A percentile compares a stretch with the other conserved stretches of the same genome.
These are phyloP conservation scores for Hucho hucho DNA, from an alignment of 2,113 vertebrate genomes.

Conservation along the genomic window DNA sequence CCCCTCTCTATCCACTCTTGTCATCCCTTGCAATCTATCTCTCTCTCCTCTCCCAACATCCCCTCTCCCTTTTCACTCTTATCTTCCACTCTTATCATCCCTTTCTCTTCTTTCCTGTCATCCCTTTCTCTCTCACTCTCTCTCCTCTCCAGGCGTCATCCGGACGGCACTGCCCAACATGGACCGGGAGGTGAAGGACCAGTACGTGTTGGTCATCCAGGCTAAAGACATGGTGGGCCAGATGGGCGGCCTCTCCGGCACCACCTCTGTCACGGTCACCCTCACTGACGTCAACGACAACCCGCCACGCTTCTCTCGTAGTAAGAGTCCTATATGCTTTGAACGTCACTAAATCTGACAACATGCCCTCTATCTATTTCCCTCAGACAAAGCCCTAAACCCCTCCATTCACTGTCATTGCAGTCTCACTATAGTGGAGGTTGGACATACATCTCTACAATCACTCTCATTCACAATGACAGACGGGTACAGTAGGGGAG, in stretches of 20 bases:
- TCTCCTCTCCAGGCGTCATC: constrained; percentile 81
- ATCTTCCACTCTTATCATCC: neutral
- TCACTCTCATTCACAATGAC: neutral
- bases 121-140: neutral
- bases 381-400: constrained; percentile 10
- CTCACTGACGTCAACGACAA: constrained; percentile 96
- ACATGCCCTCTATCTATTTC: neutral
- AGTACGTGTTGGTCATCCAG: constrained; percentile 94
- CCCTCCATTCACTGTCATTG: neutral
- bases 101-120: neutral
- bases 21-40: neutral
- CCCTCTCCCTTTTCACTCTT: constrained; percentile 23
- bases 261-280: constrained; percentile 91
- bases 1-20: neutral
- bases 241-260: constrained; percentile 94
- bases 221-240: constrained; percentile 99
- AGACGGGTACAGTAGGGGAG: neutral
- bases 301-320: constrained; percentile 86
- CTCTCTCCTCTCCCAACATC: constrained; percentile 69
- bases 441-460: neutral
- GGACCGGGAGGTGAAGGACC: constrained; percentile 95
- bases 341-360: neutral
- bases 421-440: neutral
- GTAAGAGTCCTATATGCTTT: constrained; percentile 70
- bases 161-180: constrained; percentile 95